Evolutionary conservation across 2,888 invertebrate species (phyloP), one percentile per base, ranked within the genome.

Genomic region (Lordiphosa andalusiaca): DNA sequence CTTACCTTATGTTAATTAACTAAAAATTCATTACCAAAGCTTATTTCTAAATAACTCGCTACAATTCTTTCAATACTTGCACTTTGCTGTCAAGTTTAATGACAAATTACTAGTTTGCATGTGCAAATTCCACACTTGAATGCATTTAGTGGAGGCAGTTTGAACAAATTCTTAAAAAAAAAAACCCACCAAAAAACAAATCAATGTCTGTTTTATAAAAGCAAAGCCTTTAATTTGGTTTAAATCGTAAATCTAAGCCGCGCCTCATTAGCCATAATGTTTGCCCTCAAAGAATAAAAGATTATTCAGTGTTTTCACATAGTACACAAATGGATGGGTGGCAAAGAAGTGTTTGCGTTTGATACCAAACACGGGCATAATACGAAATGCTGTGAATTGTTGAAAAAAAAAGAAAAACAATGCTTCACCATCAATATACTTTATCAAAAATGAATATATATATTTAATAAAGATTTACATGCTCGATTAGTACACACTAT

Each of bases 261-360:
- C 0, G 10, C 7, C 37, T 46, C 36, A 23, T 57, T 19, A 72
- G 46, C 63, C 63, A 52, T 66, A 39, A 35, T 76, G 53, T 23
- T 62, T 71, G 44, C 85, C 84, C 39, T 65, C 44, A 52, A 85
- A 82, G 41, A 80, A 42, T 33, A 60, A 36, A 12, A 73, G 41
- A 57, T 72, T 59, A 1, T 41, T 46, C 33, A 53, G 40, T 2
- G 69, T 62, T 50, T 62, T 75, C 9, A 84, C 50, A 23, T 54
- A 52, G 47, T 65, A 85, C 13, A 69, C 35, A 53, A 84, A 84
- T 4, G 76, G 72, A 54, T 69, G 84, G 33, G 50, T 72, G 7
- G 70, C 84, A 52, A 49, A 42, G 50, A 84, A 84, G 9, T 39
- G 56, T 38, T 53, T 61, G 6, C 73, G 69, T 5, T 59, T 57